phyloP scores from a whole-genome alignment of 2,797 vertebrate species.

The Eulemur albifrons region DNA sequence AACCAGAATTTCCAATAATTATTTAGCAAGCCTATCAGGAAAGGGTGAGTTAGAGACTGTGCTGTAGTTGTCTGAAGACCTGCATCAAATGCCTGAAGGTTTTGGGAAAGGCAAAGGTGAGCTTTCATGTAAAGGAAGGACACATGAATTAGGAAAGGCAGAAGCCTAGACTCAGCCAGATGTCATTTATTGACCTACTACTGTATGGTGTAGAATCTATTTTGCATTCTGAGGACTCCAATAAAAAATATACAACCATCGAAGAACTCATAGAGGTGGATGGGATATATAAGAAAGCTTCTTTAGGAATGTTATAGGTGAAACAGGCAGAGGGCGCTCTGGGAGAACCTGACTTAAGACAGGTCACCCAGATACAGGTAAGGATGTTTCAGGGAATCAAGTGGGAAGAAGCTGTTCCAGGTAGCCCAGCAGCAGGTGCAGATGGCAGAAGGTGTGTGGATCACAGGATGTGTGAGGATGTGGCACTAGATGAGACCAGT shows the following conservation, averaged over 20 bases:
- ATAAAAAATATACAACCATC: neutral
- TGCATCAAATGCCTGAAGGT: neutral
- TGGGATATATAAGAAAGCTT: neutral
- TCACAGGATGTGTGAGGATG: neutral
- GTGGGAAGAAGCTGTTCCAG: neutral
- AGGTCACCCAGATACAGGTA: neutral
- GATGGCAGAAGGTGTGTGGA: neutral
- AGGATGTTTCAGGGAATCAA: neutral
- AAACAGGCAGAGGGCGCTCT: neutral
- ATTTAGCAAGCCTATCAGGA: neutral
- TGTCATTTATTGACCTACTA: neutral
- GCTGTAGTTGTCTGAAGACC: neutral
- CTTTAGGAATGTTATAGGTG: neutral
- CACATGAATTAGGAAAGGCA: neutral
- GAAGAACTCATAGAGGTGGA: neutral
- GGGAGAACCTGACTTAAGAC: neutral
- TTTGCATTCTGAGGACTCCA: neutral
- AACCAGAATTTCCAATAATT: neutral
- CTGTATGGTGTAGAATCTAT: neutral
- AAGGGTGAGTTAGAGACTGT: neutral
- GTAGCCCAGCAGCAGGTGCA: neutral
- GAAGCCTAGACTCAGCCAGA: neutral
- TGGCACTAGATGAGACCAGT: neutral
- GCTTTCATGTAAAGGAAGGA: neutral
- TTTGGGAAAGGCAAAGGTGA: neutral